These are phyloP conservation scores for Engystomops pustulosus DNA, from an alignment of 2,113 vertebrate species.

Conservation along the genomic window DNA sequence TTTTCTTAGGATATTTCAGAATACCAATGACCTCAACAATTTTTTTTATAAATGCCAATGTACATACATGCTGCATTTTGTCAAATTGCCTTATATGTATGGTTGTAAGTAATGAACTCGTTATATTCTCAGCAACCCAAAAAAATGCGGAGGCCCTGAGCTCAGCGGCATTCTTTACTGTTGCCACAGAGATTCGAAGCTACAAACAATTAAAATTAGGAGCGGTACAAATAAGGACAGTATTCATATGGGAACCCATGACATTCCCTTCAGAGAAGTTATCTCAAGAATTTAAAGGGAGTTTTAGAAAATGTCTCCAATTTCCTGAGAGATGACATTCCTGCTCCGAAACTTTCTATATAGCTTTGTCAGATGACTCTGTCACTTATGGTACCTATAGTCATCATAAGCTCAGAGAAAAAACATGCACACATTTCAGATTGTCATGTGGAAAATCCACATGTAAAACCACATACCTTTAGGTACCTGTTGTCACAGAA, in stretches of 20 bases:
- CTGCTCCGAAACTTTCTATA: neutral
- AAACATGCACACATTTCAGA: too few species aligned
- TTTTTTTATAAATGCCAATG: neutral
- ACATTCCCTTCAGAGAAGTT: neutral
- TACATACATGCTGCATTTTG: neutral
- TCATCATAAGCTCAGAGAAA: too few species aligned
- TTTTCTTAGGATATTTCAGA: neutral
- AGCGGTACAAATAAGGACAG: constrained; percentile 25
- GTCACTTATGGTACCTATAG: neutral
- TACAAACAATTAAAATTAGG: neutral
- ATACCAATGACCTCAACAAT: neutral
- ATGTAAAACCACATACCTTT: too few species aligned
- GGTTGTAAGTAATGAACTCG: neutral
- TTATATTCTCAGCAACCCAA: neutral
- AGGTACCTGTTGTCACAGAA: too few species aligned
- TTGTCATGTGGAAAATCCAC: too few species aligned
- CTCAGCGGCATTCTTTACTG: constrained; percentile 22
- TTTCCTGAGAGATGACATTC: constrained; percentile 36
- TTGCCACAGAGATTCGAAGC: constrained; percentile 19
- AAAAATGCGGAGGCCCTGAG: neutral
- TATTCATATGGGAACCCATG: constrained; percentile 16
- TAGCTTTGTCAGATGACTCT: neutral
- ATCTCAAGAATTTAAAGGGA: constrained; percentile 46
- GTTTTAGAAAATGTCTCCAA: constrained; percentile 27
- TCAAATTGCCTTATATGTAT: neutral